Evolutionary conservation across 2,888 invertebrate species (phyloP).

Genomic region (Margaritifera margaritifera): DNA sequence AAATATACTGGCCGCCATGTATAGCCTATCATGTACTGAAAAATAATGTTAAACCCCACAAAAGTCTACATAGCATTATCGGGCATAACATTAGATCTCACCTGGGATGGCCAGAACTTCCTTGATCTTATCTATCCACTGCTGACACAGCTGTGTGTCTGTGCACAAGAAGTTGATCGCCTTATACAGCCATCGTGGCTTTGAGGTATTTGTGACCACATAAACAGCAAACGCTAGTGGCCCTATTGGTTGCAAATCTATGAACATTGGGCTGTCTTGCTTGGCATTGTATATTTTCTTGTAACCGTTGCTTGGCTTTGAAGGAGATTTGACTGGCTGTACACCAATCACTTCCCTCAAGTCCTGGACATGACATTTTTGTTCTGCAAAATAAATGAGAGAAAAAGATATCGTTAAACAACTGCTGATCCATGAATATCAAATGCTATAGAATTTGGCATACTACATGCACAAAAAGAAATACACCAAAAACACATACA

Average conservation of each 20-base stretch:
- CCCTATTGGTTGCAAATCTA: slow-evolving; percentile 57
- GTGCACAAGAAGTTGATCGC: slow-evolving; percentile 59
- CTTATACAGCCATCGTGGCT: slow-evolving; percentile 64
- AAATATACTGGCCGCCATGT: too few species aligned
- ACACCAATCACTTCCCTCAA: slow-evolving; percentile 40
- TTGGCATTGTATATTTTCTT: slow-evolving; percentile 35
- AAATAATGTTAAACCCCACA: not conserved
- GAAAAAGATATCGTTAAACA: too few species aligned
- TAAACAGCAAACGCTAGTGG: slow-evolving; percentile 59
- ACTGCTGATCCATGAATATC: too few species aligned
- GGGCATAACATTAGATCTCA: slow-evolving; percentile 22
- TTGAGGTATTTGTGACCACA: slow-evolving; percentile 51
- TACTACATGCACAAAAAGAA: too few species aligned
- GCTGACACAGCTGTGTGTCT: slow-evolving; percentile 66
- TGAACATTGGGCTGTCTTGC: slow-evolving; percentile 41
- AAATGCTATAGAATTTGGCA: too few species aligned
- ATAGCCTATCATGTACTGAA: not conserved
- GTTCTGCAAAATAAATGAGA: too few species aligned
- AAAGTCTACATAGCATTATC: not conserved
- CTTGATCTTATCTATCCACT: slow-evolving; percentile 65
- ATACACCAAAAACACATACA: too few species aligned
- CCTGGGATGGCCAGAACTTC: slow-evolving; percentile 66
- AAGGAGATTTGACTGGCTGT: slow-evolving; percentile 33
- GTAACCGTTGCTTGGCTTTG: slow-evolving; percentile 20
- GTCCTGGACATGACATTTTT: slow-evolving; percentile 2